These are phyloP conservation scores for Neolamprologus fasciatus DNA, from an alignment of 2,113 vertebrate genomes.

Conservation along the genomic window DNA sequence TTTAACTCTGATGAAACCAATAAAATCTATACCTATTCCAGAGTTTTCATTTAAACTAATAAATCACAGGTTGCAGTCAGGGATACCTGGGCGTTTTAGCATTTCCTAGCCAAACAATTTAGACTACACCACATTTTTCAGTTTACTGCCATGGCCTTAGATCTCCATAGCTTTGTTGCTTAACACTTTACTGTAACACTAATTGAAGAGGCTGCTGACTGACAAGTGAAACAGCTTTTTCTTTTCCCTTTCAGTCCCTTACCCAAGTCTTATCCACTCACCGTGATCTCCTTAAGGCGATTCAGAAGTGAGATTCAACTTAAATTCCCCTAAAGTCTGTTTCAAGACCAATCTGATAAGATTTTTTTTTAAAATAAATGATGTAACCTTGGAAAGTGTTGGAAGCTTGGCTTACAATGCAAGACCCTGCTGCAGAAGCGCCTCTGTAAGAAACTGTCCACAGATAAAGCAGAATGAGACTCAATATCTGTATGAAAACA, in stretches of 20 bases:
- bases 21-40: neutral
- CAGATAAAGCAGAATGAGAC: neutral
- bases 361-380: neutral
- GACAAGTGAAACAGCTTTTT: neutral
- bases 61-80: neutral
- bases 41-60: neutral
- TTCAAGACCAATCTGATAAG: neutral
- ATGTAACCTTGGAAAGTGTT: neutral
- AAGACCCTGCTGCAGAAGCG: neutral
- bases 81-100: neutral
- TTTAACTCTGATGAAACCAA: neutral
- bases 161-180: neutral
- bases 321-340: neutral
- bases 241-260: neutral
- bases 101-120: neutral
- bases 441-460: neutral
- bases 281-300: conserved; percentile 2
- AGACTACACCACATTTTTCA: neutral
- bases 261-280: neutral
- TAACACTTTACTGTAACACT: neutral
- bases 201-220: neutral
- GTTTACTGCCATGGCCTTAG: neutral
- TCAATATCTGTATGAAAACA: neutral
- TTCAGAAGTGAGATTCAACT: conserved; percentile 12
- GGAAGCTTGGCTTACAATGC: neutral